Conservation (phyloP, 2,888 invertebrate species). For the Drosophila mimica region DNA sequence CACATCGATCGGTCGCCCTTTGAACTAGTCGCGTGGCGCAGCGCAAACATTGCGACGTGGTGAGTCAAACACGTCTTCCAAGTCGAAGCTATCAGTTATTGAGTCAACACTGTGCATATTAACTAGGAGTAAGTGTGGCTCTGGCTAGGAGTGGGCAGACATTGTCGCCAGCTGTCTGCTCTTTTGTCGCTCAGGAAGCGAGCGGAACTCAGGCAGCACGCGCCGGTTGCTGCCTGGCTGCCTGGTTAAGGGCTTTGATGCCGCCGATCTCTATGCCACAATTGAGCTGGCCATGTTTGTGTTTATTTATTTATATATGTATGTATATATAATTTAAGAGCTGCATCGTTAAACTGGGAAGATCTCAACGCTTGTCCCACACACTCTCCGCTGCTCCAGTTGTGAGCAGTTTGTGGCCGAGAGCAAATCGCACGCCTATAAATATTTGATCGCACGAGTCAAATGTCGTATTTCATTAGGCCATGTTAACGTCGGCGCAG, state of each 20-base stretch:
- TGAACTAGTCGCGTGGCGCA: conserved; percentile 69
- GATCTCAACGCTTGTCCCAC: conserved; percentile 36
- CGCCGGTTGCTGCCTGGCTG: conserved; percentile 31
- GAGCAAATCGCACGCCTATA: conserved; percentile 77
- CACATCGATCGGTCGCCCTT: conserved; percentile 60
- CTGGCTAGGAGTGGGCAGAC: conserved; percentile 21
- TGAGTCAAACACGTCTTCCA: conserved; percentile 69
- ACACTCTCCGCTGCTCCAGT: conserved; percentile 39
- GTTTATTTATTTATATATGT: conserved; percentile 1
- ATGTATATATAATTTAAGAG: conserved; percentile 2
- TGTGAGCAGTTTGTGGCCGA: conserved; percentile 52
- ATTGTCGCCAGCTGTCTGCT: conserved; percentile 37
- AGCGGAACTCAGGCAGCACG: conserved; percentile 71
- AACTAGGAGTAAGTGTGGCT: conserved; percentile 53
- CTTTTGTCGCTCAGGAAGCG: conserved; percentile 55
- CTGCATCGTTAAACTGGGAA: conserved; percentile 41
- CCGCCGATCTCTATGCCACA: conserved; percentile 26
- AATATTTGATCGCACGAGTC: conserved; percentile 70
- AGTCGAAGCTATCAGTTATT: conserved; percentile 50
- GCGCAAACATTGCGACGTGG: conserved; percentile 41
- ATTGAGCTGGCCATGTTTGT: conserved; percentile 32
- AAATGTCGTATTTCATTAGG: conserved; percentile 79
- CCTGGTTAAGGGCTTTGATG: conserved; percentile 40
- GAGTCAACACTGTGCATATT: conserved; percentile 66
- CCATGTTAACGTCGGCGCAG: conserved; percentile 69